These are phyloP conservation scores for Sphyrna mokarran DNA, from an alignment of 2,113 vertebrate species.

Conservation along the genomic window DNA sequence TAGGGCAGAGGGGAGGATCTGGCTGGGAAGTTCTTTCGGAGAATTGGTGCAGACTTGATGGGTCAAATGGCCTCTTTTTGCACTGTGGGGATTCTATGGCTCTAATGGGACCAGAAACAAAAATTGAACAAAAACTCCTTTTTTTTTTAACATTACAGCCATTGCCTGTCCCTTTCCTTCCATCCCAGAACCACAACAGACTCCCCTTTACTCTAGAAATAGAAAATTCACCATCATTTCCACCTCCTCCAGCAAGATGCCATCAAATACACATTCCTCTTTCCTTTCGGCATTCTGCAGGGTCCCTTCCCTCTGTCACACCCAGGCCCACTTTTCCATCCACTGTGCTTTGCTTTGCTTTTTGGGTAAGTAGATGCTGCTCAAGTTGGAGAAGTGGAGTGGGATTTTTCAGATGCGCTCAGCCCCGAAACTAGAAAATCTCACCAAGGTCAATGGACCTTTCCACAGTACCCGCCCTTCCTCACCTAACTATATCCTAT, in stretches of 20 bases:
- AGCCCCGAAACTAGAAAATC: no score
- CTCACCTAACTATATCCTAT: no score
- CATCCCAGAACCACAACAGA: neutral
- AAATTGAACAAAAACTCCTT: neutral
- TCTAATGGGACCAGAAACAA: no score
- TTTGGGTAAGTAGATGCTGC: neutral
- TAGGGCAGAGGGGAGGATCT: no score
- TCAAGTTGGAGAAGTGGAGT: neutral
- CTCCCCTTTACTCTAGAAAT: neutral
- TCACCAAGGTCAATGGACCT: no score
- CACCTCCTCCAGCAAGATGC: no score
- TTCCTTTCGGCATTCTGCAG: neutral
- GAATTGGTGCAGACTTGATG: no score
- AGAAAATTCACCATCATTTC: neutral
- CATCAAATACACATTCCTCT: neutral
- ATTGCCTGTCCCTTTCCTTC: neutral
- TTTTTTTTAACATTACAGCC: neutral
- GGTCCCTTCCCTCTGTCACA: neutral
- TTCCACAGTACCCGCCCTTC: no score
- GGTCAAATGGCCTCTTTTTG: no score
- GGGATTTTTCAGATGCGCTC: no score
- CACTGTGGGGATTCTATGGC: no score
- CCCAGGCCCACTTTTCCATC: neutral
- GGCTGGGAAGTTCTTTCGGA: no score
- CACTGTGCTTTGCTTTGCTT: neutral